phyloP scores from a whole-genome alignment of 2,113 vertebrate genomes.

The Osmerus eperlanus region DNA sequence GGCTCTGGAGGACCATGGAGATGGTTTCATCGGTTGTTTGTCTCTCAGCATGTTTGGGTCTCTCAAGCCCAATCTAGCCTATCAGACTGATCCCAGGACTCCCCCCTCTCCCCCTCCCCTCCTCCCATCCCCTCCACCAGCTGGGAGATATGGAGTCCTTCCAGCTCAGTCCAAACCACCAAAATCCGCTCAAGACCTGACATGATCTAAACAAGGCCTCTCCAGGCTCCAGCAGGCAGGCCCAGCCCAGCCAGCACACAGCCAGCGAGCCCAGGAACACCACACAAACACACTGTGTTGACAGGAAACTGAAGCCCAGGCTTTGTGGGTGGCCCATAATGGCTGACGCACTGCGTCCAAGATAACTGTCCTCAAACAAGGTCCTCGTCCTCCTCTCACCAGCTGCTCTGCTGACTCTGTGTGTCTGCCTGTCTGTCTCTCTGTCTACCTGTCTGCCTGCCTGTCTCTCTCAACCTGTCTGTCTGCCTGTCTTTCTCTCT shows the following conservation, averaged over 20 bases:
- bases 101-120: constrained; percentile 52
- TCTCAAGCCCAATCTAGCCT: constrained; percentile 38
- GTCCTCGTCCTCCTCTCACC: background rate
- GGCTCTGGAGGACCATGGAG: too few relatives aligned
- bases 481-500: too few relatives aligned
- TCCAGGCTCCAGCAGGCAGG: constrained; percentile 35
- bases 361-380: constrained; percentile 2
- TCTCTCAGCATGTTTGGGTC: constrained; percentile 14
- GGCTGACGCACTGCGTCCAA: background rate
- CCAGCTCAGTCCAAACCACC: constrained; percentile 50
- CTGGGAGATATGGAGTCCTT: constrained; percentile 24
- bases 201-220: constrained; percentile 3
- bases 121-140: constrained; percentile 22
- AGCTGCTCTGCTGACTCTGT: background rate
- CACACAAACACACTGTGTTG: background rate
- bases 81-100: constrained; percentile 32
- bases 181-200: constrained; percentile 46
- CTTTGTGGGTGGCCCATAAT: constrained; percentile 16
- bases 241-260: constrained; percentile 15
- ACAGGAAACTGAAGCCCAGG: constrained; percentile 6
- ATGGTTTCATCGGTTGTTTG: background rate
- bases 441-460: too few relatives aligned
- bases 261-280: constrained; percentile 29
- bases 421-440: too few relatives aligned
- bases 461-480: too few relatives aligned